These are phyloP conservation scores for Myodes glareolus DNA, from an alignment of 2,113 vertebrate genomes.

Conservation along the genomic window DNA sequence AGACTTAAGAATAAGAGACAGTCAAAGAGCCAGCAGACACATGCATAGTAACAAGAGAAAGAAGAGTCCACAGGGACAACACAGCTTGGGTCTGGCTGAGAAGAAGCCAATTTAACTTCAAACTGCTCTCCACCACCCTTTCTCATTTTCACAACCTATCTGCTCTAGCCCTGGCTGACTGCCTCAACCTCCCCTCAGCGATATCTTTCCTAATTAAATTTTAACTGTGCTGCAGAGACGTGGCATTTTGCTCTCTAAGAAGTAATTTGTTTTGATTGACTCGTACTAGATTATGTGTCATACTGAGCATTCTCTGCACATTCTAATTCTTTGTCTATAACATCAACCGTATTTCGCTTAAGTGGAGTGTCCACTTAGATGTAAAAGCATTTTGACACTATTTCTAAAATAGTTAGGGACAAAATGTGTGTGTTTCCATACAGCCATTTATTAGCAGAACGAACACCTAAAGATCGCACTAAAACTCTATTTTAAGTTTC, in stretches of 20 bases:
- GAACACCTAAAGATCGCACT: background rate
- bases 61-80: background rate
- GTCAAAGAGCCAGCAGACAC: background rate
- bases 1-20: background rate
- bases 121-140: background rate
- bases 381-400: background rate
- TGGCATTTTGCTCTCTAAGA: constrained; percentile 9
- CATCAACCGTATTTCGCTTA: background rate
- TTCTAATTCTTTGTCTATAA: constrained; percentile 26
- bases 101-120: constrained; percentile 48
- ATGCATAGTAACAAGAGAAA: background rate
- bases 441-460: background rate
- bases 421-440: background rate
- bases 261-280: constrained; percentile 35
- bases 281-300: background rate
- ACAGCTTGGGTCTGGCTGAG: background rate
- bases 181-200: background rate
- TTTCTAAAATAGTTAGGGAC: background rate
- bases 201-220: constrained; percentile 46
- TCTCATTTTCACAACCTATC: constrained; percentile 55
- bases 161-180: background rate
- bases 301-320: background rate
- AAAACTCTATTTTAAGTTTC: constrained; percentile 7
- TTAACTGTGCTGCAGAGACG: constrained; percentile 5
- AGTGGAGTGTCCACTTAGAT: background rate